These are phyloP conservation scores for Tapera naevia DNA, from an alignment of 2,797 vertebrate genomes.

Conservation along the genomic window DNA sequence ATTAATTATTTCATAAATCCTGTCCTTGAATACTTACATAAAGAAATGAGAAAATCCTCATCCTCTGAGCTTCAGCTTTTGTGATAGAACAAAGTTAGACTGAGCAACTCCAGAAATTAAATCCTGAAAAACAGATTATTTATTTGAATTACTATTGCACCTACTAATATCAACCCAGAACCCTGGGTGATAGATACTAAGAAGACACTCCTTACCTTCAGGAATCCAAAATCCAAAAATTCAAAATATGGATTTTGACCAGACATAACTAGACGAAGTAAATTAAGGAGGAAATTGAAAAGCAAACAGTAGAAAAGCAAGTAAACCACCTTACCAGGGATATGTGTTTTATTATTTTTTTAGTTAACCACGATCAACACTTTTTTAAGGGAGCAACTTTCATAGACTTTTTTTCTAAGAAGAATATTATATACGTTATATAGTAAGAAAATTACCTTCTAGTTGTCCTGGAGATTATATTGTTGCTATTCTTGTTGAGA, in stretches of 20 bases:
- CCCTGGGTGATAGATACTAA: neutral
- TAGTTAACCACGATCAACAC: neutral
- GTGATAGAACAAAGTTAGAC: neutral
- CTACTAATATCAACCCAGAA: neutral
- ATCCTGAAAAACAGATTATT: neutral
- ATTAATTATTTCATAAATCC: neutral
- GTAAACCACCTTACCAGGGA: neutral
- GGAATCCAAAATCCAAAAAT: neutral
- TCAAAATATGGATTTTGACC: neutral
- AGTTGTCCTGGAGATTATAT: neutral
- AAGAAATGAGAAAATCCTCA: neutral
- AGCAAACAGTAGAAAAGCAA: neutral
- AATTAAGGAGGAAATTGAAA: constrained; percentile 3
- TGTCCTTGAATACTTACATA: neutral
- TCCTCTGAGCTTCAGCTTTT: neutral
- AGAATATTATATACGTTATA: neutral
- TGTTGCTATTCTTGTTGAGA: neutral
- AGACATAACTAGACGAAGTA: neutral
- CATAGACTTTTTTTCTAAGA: neutral
- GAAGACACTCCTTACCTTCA: neutral
- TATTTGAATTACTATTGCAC: neutral
- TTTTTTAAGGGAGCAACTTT: neutral
- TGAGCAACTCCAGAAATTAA: neutral
- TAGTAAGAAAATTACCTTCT: neutral
- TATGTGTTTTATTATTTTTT: neutral